phyloP scores from a whole-genome alignment of 2,113 vertebrate species.

The Varanus salvator region DNA sequence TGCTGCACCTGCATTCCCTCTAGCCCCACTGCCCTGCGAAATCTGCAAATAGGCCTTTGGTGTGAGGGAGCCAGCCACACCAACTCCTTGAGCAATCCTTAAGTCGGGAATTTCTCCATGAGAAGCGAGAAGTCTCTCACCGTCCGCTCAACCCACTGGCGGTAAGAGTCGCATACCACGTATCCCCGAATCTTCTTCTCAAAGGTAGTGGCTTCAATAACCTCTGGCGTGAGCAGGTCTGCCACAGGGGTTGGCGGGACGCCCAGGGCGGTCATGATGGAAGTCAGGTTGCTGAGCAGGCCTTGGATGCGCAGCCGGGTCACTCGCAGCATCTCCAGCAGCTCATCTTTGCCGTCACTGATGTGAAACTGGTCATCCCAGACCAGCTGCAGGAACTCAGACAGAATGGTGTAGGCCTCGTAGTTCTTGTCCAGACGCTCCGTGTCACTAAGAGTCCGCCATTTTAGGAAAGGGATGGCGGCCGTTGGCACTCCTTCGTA shows the following conservation, averaged over 20 bases:
- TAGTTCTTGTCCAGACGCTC: slow-evolving; percentile 51
- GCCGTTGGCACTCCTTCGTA: slow-evolving; percentile 61
- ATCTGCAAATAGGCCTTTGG: not conserved
- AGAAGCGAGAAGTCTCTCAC: slow-evolving; percentile 69
- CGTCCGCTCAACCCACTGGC: slow-evolving; percentile 64
- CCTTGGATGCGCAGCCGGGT: slow-evolving; percentile 62
- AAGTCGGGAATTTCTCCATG: slow-evolving; percentile 50
- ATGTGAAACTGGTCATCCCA: slow-evolving; percentile 62
- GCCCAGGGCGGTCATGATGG: slow-evolving; percentile 59
- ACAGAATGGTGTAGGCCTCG: slow-evolving; percentile 57
- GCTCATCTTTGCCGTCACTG: slow-evolving; percentile 42
- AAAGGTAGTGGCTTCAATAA: slow-evolving; percentile 50
- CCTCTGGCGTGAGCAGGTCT: slow-evolving; percentile 34
- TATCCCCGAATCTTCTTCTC: slow-evolving; percentile 72
- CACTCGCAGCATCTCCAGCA: slow-evolving; percentile 54
- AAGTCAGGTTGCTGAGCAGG: slow-evolving; percentile 61
- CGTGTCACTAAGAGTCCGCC: slow-evolving; percentile 54
- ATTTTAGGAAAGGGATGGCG: slow-evolving; percentile 46
- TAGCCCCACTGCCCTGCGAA: not conserved
- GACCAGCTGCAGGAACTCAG: slow-evolving; percentile 68
- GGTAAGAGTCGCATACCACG: slow-evolving; percentile 64
- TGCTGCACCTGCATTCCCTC: not conserved
- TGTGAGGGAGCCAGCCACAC: too few species aligned
- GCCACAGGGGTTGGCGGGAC: slow-evolving; percentile 32
- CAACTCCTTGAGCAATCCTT: not conserved